phyloP scores from a whole-genome alignment of 2,888 invertebrate species.

The Synanthedon myopaeformis region DNA sequence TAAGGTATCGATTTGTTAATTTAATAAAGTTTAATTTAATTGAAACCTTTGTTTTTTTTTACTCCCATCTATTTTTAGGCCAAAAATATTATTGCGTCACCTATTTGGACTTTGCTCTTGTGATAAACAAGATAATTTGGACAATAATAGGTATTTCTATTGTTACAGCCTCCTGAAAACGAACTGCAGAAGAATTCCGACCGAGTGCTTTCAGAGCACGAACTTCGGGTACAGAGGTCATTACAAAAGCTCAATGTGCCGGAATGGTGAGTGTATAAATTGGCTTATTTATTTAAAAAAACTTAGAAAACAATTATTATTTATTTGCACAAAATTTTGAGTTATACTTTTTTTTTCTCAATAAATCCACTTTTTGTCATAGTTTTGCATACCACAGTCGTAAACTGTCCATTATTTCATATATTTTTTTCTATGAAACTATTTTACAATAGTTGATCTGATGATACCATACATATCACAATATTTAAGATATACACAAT shows the following conservation, averaged over 20 bases:
- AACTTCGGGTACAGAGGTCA: slow-evolving; percentile 92
- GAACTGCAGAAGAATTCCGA: slow-evolving; percentile 89
- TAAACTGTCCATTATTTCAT: too few relatives aligned
- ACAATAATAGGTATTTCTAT: slow-evolving; percentile 11
- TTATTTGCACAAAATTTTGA: too few relatives aligned
- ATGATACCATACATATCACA: too few relatives aligned
- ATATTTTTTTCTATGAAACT: too few relatives aligned
- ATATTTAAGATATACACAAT: too few relatives aligned
- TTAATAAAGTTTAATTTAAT: neutral
- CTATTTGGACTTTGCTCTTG: neutral
- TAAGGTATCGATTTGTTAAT: neutral
- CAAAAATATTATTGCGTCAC: neutral
- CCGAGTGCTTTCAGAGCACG: slow-evolving; percentile 91
- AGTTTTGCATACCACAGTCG: too few relatives aligned
- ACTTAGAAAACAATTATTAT: too few relatives aligned
- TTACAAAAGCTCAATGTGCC: slow-evolving; percentile 94
- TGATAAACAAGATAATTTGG: neutral
- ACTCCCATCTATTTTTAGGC: neutral
- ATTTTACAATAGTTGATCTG: too few relatives aligned
- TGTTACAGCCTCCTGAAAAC: slow-evolving; percentile 91
- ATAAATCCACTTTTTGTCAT: too few relatives aligned
- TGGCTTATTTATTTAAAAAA: too few relatives aligned
- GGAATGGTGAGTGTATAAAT: slow-evolving; percentile 78
- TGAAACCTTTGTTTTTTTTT: neutral
- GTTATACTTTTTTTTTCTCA: too few relatives aligned